A percentile compares a stretch with the other conserved stretches of the same genome.
phyloP scores from a whole-genome alignment of 2,797 vertebrate genomes.

The Semotilus atromaculatus region DNA sequence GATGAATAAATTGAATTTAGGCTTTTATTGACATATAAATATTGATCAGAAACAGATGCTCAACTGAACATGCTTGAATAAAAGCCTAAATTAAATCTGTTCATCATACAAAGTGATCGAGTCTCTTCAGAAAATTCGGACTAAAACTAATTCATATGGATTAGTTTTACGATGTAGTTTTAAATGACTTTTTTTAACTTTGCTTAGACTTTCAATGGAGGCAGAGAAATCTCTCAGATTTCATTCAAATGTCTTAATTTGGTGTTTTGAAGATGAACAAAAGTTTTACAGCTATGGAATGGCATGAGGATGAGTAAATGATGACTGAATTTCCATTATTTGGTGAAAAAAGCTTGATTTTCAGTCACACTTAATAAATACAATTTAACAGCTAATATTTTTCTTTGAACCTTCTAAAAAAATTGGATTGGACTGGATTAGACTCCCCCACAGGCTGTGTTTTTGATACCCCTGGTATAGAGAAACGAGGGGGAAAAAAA shows the following conservation, averaged over 20 bases:
- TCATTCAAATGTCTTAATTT: neutral
- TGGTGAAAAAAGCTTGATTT: neutral
- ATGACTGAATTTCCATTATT: neutral
- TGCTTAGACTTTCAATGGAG: neutral
- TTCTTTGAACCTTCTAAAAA: neutral
- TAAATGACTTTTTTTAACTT: too few relatives aligned
- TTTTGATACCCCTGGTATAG: neutral
- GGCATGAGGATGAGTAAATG: neutral
- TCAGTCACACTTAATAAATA: neutral
- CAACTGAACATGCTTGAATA: too few relatives aligned
- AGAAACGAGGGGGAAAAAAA: neutral
- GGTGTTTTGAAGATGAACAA: neutral
- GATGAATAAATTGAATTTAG: too few relatives aligned
- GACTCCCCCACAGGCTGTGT: neutral
- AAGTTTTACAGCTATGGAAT: neutral
- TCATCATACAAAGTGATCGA: too few relatives aligned
- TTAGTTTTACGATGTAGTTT: too few relatives aligned
- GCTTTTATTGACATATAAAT: too few relatives aligned
- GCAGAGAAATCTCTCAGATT: neutral
- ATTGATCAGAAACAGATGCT: too few relatives aligned
- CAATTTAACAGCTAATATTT: neutral
- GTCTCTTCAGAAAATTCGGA: too few relatives aligned
- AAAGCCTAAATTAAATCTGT: too few relatives aligned
- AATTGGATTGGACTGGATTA: neutral
- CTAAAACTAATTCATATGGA: too few relatives aligned